These are phyloP conservation scores for Lepus oiostolus DNA, from an alignment of 2,797 vertebrate species.

Conservation along the genomic window DNA sequence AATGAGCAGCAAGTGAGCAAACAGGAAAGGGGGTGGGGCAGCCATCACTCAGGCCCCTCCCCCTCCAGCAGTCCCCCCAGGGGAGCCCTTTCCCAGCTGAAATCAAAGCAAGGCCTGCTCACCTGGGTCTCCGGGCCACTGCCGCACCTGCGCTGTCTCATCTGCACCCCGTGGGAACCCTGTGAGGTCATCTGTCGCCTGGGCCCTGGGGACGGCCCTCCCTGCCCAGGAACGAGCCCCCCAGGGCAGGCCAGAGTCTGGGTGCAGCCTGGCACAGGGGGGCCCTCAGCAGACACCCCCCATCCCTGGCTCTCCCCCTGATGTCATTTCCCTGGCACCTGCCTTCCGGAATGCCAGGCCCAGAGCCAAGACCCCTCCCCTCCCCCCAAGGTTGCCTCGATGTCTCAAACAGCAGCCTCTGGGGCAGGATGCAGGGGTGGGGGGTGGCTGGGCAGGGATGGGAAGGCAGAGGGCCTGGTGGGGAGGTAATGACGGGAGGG, in stretches of 20 bases:
- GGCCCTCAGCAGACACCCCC: fast-evolving
- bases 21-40: constrained; percentile 64
- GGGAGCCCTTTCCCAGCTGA: neutral
- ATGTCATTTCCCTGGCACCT: constrained; percentile 64
- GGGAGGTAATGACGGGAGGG: no score
- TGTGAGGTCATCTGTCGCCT: neutral
- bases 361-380: neutral
- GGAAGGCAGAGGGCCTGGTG: neutral
- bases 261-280: neutral
- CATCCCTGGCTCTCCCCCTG: neutral
- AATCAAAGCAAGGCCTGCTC: neutral
- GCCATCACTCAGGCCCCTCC: neutral
- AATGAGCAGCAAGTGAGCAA: neutral
- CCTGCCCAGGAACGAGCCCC: neutral
- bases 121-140: fast-evolving
- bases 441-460: neutral
- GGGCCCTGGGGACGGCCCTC: no score
- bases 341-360: neutral
- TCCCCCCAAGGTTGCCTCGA: neutral
- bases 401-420: neutral
- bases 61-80: neutral
- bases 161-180: neutral
- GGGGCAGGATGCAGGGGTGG: neutral
- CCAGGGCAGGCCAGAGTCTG: neutral
- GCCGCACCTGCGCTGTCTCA: no score